These are phyloP conservation scores for Harlomillsia oculata DNA, from an alignment of 1,140 invertebrate genomes.

Conservation along the genomic window DNA sequence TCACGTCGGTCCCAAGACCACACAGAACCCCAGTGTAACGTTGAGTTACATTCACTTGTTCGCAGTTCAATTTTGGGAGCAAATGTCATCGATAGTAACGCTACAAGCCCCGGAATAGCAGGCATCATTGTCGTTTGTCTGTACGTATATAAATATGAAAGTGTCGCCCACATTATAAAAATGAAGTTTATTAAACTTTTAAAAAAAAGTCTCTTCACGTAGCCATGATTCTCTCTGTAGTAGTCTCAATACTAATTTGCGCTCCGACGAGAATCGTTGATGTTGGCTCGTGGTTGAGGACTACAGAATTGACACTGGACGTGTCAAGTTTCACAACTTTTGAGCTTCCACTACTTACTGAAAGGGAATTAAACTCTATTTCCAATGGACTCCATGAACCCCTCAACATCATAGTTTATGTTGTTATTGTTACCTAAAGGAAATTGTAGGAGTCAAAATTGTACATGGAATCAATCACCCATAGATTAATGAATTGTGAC, in stretches of 20 bases:
- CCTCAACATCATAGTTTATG: no score
- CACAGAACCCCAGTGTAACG: slow-evolving; percentile 72
- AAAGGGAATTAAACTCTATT: slow-evolving; percentile 53
- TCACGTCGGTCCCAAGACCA: slow-evolving; percentile 72
- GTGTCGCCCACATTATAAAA: no score
- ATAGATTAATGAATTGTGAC: no score
- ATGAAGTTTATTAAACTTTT: no score
- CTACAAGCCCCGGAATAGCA: slow-evolving; percentile 65
- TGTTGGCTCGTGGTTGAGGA: slow-evolving; percentile 63
- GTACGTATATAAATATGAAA: no score
- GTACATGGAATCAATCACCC: no score
- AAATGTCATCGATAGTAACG: slow-evolving; percentile 67
- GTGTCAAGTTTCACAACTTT: slow-evolving; percentile 54
- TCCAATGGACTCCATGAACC: slow-evolving; percentile 71
- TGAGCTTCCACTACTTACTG: slow-evolving; percentile 45
- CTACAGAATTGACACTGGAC: slow-evolving; percentile 73
- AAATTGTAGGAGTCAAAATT: no score
- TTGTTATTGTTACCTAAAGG: no score
- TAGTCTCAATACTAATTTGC: slow-evolving; percentile 19
- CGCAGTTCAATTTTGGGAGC: slow-evolving; percentile 65
- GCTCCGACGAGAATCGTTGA: slow-evolving; percentile 27
- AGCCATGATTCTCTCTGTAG: slow-evolving; percentile 17
- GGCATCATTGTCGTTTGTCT: slow-evolving; percentile 77
- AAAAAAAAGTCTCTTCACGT: no score
- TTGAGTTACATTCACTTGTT: no score